These are phyloP conservation scores for Alectoris magna DNA, from an alignment of 2,797 vertebrate species.

Conservation along the genomic window DNA sequence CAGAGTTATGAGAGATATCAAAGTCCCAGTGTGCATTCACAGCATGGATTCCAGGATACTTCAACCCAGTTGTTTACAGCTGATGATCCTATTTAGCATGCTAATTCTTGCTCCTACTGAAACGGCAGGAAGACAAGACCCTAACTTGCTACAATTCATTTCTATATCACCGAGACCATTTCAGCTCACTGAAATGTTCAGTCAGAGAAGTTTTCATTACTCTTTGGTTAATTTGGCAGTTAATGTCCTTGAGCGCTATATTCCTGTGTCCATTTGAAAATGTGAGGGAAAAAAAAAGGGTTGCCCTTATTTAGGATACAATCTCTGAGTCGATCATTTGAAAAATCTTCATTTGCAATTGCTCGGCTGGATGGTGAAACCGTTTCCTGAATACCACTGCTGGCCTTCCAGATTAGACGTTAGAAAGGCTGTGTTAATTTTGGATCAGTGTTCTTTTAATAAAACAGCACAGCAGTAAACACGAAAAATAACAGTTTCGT, in stretches of 20 bases:
- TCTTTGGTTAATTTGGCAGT: constrained; percentile 83
- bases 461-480: constrained; percentile 76
- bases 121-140: constrained; percentile 71
- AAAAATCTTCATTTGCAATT: constrained; percentile 61
- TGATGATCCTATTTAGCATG: constrained; percentile 24
- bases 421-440: constrained; percentile 66
- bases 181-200: constrained; percentile 79
- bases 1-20: background rate
- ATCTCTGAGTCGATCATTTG: constrained; percentile 15
- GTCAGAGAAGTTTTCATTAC: constrained; percentile 79
- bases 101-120: constrained; percentile 59
- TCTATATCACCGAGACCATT: constrained; percentile 73
- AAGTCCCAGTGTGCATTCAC: background rate
- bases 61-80: background rate
- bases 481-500: constrained; percentile 70
- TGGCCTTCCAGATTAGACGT: constrained; percentile 31
- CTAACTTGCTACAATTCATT: constrained; percentile 78
- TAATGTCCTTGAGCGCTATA: constrained; percentile 76
- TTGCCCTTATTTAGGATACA: constrained; percentile 47
- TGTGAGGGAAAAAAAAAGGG: constrained; percentile 5
- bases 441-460: constrained; percentile 71
- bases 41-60: background rate
- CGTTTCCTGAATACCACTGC: constrained; percentile 24
- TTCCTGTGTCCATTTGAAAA: constrained; percentile 74
- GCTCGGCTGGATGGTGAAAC: constrained; percentile 57